Base-by-base conservation (phyloP, 1,140 invertebrate species). In the Nomia melanderi region DNA sequence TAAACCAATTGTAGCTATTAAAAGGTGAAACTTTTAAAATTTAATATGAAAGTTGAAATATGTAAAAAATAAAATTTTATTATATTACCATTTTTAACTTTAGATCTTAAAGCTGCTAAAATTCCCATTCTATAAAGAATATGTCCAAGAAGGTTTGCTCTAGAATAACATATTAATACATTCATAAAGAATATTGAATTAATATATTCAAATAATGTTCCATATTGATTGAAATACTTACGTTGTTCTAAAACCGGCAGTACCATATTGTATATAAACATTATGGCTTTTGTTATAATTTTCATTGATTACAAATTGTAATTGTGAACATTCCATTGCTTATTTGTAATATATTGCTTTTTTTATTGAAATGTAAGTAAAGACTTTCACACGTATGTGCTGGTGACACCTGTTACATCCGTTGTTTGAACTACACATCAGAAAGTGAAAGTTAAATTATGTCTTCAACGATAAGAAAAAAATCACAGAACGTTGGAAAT, bases 61-160 rank as follows among this genome's bases (percentile, higher is more conserved):
- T 3, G 31, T 50, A 50, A 50, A 36, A 0, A 66, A n/a, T 8
- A 50, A 50, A 33, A n/a, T 29, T 69, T 23, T 29, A 20, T 50
- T 41, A 65, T 72, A 39, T 56, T 93, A 96, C 97, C 97, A 93
- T 95, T 95, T 86, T 96, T 96, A 71, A 92, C 91, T 84, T 96
- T 94, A 4, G 98, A 98, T 64, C 98, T 93, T 12, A 99, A 92
- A n/a, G 96, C 96, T 17, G 98, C 97, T 75, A 99, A 91, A 23
- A 99, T 88, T 12, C 98, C 98, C 96, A 99, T 98, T 66, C 98
- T 93, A 89, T 97, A 99, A 86, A 98, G 94, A 2, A 99, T 95
- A 94, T 98, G 97, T 78, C 97, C 95, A 77, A 99, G 92, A 64
- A 95, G 91, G 67, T 94, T 94, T 39, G 96, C 96, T 88, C 98